A percentile compares a stretch with the other conserved stretches of the same genome.
These are phyloP conservation scores for Monomorium pharaonis DNA, from an alignment of 1,140 invertebrate species.

Conservation along the genomic window DNA sequence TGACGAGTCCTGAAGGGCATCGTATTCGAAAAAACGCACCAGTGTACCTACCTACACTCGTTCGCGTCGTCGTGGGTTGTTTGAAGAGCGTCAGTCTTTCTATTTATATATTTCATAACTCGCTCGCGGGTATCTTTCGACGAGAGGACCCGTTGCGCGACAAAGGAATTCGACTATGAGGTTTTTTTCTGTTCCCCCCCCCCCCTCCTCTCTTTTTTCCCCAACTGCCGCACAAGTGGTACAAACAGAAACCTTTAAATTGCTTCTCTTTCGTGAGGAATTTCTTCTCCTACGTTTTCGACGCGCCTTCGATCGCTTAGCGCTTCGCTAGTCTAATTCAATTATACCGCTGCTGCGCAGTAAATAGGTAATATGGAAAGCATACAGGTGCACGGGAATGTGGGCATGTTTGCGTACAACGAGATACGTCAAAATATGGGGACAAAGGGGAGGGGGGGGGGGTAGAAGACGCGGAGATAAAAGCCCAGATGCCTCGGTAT, in stretches of 20 bases:
- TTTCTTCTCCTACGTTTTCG: not conserved
- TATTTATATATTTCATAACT: conserved; percentile 83
- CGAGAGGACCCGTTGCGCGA: conserved; percentile 60
- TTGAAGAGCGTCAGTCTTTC: conserved; percentile 74
- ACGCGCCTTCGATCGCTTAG: conserved; percentile 61
- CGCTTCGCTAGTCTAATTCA: conserved; percentile 68
- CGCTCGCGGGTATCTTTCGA: conserved; percentile 68
- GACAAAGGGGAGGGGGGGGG: not conserved
- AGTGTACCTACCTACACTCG: conserved; percentile 37
- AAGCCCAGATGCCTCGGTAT: conserved; percentile 28
- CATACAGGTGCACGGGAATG: conserved; percentile 7
- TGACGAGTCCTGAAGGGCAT: conserved; percentile 56
- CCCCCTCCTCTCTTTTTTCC: not conserved
- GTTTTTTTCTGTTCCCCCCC: not conserved
- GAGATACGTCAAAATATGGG: conserved; percentile 14
- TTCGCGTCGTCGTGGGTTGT: conserved; percentile 66
- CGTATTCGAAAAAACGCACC: conserved; percentile 5
- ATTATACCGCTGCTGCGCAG: conserved; percentile 58
- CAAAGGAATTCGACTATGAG: conserved; percentile 59
- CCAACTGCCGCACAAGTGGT: not conserved
- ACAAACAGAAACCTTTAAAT: conserved; percentile 67
- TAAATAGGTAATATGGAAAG: conserved; percentile 47
- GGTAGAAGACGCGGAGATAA: not conserved
- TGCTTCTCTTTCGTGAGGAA: conserved; percentile 59
- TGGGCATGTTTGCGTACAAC: conserved; percentile 1